Conservation (phyloP, 2,888 invertebrate species). For the Andrena haemorrhoa region DNA sequence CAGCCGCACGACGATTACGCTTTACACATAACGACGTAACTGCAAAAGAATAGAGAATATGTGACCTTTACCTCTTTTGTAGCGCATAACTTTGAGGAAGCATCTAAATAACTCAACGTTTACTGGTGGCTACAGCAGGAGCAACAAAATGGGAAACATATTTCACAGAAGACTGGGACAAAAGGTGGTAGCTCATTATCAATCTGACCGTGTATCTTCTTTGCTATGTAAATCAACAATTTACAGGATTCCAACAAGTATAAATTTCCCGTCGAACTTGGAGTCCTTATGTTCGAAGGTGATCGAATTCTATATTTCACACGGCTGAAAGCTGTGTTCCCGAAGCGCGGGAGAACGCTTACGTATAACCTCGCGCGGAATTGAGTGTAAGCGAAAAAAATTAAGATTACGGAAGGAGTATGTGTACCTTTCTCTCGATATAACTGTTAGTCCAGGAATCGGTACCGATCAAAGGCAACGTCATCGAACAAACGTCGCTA, state of each 20-base stretch:
- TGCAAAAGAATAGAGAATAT: constrained; percentile 19
- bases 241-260: background rate
- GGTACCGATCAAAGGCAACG: constrained; percentile 48
- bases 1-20: constrained; percentile 9
- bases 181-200: background rate
- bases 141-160: background rate
- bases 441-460: constrained; percentile 38
- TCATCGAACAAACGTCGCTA: constrained; percentile 53
- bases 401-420: background rate
- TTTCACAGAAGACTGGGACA: background rate
- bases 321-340: background rate
- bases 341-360: constrained; percentile 56
- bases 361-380: constrained; percentile 42
- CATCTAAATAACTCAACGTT: background rate
- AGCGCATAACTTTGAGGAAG: background rate
- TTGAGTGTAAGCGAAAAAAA: background rate
- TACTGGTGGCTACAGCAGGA: background rate
- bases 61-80: background rate
- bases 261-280: background rate
- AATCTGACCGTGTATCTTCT: background rate
- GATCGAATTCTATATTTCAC: constrained; percentile 11
- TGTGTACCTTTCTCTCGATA: constrained; percentile 22
- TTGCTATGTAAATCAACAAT: background rate
- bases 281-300: background rate
- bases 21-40: constrained; percentile 8